phyloP scores from a whole-genome alignment of 2,888 invertebrate species.

The Brachyopa scutellaris region DNA sequence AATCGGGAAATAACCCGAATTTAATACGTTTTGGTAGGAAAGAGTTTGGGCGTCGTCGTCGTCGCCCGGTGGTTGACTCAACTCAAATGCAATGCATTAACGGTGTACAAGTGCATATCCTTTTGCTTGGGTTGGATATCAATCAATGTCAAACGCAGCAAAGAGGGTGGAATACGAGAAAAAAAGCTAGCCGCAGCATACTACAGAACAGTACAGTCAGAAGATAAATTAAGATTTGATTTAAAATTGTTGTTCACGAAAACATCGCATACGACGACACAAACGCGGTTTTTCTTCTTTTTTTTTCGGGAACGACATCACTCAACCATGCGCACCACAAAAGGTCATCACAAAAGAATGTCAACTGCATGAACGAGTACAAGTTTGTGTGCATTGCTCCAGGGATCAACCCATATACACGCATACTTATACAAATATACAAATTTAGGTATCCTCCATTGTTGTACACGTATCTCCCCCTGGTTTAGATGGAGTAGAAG shows the following conservation, averaged over 20 bases:
- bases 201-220: constrained; percentile 12
- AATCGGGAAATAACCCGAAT: background rate
- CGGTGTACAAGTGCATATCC: too few species aligned
- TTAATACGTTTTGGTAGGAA: constrained; percentile 1
- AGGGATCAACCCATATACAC: constrained; percentile 22
- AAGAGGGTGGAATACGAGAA: background rate
- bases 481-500: constrained; percentile 39
- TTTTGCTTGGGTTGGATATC: too few species aligned
- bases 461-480: constrained; percentile 39
- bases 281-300: constrained; percentile 23
- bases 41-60: constrained; percentile 10
- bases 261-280: background rate
- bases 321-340: constrained; percentile 34
- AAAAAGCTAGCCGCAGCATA: background rate
- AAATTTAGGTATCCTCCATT: too few species aligned
- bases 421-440: too few species aligned
- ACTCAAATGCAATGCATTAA: background rate
- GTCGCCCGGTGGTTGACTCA: background rate
- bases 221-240: constrained; percentile 18
- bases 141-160: constrained; percentile 62
- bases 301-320: constrained; percentile 17
- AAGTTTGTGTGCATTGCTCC: constrained; percentile 15
- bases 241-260: constrained; percentile 4
- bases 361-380: constrained; percentile 26
- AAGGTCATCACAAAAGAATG: constrained; percentile 53